Evolutionary conservation across 2,888 invertebrate species (phyloP), one percentile per base, ranked within the genome.

Genomic region (Volucella inanis): DNA sequence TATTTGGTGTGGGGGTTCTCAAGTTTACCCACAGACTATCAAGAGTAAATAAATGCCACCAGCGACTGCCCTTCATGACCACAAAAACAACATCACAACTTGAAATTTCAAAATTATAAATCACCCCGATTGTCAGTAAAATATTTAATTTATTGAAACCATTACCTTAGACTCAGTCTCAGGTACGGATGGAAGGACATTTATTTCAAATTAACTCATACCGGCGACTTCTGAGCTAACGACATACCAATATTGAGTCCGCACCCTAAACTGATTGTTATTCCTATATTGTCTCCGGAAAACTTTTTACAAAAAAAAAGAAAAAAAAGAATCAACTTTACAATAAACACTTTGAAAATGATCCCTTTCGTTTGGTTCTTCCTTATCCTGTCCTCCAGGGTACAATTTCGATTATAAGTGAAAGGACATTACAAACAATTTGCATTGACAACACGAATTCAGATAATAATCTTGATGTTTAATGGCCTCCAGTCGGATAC

Each of bases 381-480:
- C 8, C 41, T 57, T 43, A 10, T 11, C 9, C 18, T 12, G 31
- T 22, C 38, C 70, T 54, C 62, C 39, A 14, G 70, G 77, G 61
- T 70, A 77, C 47, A 70, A 61, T 62, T 77, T 77, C 70, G 77
- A 77, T 77, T 77, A 77, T 70, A 77, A 70, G 22, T 62, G 54
- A 55, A 70, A 70, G 39, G 70, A 62, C 47, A 68, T 76, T 68
- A 68, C 67, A 77, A 77, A 62, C 70, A 77, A 77, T 77, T 76
- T 77, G 77, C 70, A 76, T 77, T 61, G 77, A 70, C 68, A 62
- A 61, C 77, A 77, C 70, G 77, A 70, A 49, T 31, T 41, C 41
- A 38, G 77, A 77, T 77, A 77, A 77, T 62, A 77, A 77, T 77
- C 77, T 70, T 18, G 62, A 70, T 77, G 70, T 62, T 70, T 54